Percentiles rank a stretch among this genome's conserved stretches.
phyloP scores from a whole-genome alignment of 1,140 invertebrate genomes.

The Formica selysi region DNA sequence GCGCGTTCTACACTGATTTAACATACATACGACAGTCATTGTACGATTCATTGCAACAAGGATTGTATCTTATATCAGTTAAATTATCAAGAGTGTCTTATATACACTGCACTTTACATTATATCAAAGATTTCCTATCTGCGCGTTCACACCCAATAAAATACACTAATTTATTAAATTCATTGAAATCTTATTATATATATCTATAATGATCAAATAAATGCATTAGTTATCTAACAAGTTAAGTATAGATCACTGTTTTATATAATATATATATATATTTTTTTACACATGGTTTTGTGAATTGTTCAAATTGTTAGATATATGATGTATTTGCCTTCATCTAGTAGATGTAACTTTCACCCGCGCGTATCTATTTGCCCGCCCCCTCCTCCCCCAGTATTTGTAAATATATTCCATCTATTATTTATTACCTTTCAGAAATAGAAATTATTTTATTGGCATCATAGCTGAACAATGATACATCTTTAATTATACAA shows the following conservation, averaged over 20 bases:
- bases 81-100: conserved; percentile 15
- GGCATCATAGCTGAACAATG: background rate
- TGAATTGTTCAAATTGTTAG: conserved; percentile 34
- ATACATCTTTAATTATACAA: background rate
- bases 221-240: conserved; percentile 58
- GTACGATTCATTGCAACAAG: conserved; percentile 45
- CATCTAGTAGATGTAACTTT: conserved; percentile 22
- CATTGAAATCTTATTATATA: conserved; percentile 39
- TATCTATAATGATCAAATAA: conserved; percentile 57
- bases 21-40: conserved; percentile 41
- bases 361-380: background rate
- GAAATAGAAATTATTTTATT: conserved; percentile 19
- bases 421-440: background rate
- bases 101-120: conserved; percentile 13
- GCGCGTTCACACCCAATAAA: conserved; percentile 24
- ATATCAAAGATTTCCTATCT: background rate
- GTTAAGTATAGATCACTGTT: conserved; percentile 46
- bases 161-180: conserved; percentile 44
- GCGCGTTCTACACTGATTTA: conserved; percentile 39
- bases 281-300: conserved; percentile 40
- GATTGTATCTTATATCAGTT: conserved; percentile 27
- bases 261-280: conserved; percentile 43
- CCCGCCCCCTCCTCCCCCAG: too few species aligned
- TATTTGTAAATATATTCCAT: conserved; percentile 14
- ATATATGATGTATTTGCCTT: conserved; percentile 38